Conservation (phyloP, 2,113 vertebrate species). For the Oryzias javanicus region DNA sequence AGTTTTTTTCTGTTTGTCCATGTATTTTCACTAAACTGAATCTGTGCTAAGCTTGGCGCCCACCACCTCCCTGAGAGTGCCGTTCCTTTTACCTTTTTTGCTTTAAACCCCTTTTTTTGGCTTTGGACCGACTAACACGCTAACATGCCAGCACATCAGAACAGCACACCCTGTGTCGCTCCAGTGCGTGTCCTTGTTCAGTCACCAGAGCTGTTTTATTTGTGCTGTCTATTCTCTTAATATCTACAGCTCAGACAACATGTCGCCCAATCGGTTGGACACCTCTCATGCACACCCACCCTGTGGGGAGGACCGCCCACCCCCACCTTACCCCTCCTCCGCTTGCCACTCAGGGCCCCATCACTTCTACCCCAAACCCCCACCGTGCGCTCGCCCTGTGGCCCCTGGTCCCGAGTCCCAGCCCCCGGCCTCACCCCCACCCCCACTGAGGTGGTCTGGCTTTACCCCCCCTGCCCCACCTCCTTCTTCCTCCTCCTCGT, state of each 20-base stretch:
- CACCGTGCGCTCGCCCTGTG: conserved; percentile 76
- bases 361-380: conserved; percentile 75
- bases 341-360: conserved; percentile 65
- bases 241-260: conserved; percentile 84
- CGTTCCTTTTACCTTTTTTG: conserved; percentile 16
- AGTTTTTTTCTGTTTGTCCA: conserved; percentile 65
- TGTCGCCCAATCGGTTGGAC: conserved; percentile 83
- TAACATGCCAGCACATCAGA: conserved; percentile 57
- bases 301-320: conserved; percentile 78
- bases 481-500: conserved; percentile 74
- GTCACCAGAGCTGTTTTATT: conserved; percentile 77
- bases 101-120: conserved; percentile 42
- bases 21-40: conserved; percentile 65
- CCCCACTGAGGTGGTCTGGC: conserved; percentile 76
- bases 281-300: conserved; percentile 78
- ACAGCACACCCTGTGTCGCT: conserved; percentile 59
- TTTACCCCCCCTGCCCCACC: conserved; percentile 75
- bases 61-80: conserved; percentile 49
- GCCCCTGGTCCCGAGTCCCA: conserved; percentile 79
- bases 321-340: conserved; percentile 75
- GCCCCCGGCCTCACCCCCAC: conserved; percentile 72
- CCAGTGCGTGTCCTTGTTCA: conserved; percentile 71
- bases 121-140: conserved; percentile 49
- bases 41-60: conserved; percentile 66
- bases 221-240: conserved; percentile 77